Percentiles rank a stretch among this genome's conserved stretches.
phyloP scores from a whole-genome alignment of 2,113 vertebrate species.

The Gymnorhina tibicen region DNA sequence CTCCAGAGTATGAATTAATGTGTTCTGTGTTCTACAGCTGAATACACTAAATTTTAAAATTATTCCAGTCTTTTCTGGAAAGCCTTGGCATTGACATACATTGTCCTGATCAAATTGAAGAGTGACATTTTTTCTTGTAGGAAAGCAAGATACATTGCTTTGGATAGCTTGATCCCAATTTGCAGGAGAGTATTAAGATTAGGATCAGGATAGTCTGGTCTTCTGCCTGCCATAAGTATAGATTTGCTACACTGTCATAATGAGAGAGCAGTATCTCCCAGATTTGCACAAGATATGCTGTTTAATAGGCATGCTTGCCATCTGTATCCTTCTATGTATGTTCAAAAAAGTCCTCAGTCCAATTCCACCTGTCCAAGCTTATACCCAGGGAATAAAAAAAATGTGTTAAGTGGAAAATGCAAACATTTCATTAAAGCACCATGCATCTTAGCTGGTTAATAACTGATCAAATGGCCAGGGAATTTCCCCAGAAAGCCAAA shows the following conservation, averaged over 20 bases:
- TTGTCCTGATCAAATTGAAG: neutral
- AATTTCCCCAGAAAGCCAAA: neutral
- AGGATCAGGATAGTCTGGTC: neutral
- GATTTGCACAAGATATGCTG: neutral
- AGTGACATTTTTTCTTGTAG: neutral
- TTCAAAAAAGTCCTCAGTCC: neutral
- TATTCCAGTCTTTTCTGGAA: neutral
- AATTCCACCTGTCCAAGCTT: neutral
- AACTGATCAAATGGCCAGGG: neutral
- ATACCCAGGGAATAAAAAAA: neutral
- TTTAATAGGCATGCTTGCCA: neutral
- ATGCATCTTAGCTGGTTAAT: neutral
- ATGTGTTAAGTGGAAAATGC: neutral
- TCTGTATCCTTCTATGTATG: neutral
- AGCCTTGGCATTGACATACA: neutral
- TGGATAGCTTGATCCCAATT: neutral
- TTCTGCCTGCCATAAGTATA: neutral
- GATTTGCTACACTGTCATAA: neutral
- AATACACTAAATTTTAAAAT: neutral
- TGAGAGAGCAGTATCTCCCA: neutral
- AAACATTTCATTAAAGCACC: neutral
- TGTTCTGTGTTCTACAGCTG: neutral
- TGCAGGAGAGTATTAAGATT: neutral
- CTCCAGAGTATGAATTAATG: neutral
- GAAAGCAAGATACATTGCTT: neutral